Evolutionary conservation across 2,888 invertebrate species (phyloP).

Genomic region (Cheilosia vulpina): DNA sequence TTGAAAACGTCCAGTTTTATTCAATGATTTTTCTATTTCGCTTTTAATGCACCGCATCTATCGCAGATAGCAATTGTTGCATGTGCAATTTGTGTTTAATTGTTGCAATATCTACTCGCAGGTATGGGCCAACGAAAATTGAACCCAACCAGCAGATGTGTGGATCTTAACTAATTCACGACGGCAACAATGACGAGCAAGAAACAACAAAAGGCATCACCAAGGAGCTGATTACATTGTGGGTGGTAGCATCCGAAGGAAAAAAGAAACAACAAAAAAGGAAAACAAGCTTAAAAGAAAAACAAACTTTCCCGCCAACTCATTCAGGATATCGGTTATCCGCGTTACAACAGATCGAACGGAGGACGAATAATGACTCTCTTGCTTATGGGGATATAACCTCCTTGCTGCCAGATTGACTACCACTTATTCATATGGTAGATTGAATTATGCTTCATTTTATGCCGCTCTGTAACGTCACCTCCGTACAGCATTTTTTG

Average conservation of each 20-base stretch:
- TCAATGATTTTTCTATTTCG: conserved; percentile 10
- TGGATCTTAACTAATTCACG: not conserved
- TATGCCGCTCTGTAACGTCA: not conserved
- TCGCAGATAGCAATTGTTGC: conserved; percentile 1
- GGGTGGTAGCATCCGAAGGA: no score
- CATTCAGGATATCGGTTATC: conserved; percentile 37
- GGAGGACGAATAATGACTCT: conserved; percentile 40
- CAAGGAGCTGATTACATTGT: not conserved
- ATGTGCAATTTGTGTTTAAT: not conserved
- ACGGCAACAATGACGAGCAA: not conserved
- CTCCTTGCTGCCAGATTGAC: conserved; percentile 53
- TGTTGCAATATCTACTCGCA: not conserved
- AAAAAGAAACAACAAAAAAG: not conserved
- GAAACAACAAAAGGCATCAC: conserved; percentile 6
- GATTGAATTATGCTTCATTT: conserved; percentile 58
- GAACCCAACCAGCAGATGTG: not conserved
- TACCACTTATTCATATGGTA: conserved; percentile 59
- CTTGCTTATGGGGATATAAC: conserved; percentile 21
- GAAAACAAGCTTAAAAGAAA: not conserved
- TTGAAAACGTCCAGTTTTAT: conserved; percentile 43
- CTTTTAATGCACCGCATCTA: not conserved
- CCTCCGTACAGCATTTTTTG: conserved; percentile 2
- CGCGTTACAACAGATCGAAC: conserved; percentile 28
- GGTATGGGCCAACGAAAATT: not conserved
- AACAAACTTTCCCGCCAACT: conserved; percentile 38